These are phyloP conservation scores for Neopelma chrysocephalum DNA, from an alignment of 2,797 vertebrate species.

Conservation along the genomic window DNA sequence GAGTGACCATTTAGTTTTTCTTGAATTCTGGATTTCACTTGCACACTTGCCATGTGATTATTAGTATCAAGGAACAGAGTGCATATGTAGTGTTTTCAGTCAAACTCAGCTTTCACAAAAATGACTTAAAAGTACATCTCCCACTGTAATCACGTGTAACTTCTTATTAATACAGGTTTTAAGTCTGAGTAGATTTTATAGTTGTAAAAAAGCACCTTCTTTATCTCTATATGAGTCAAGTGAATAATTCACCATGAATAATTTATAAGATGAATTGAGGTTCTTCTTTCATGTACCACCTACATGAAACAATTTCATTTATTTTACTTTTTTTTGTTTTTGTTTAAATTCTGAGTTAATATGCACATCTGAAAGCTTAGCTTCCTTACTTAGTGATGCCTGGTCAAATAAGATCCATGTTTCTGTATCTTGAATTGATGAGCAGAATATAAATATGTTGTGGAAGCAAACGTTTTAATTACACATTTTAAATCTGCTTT, in stretches of 20 bases:
- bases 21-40: neutral
- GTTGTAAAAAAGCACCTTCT: constrained; percentile 2
- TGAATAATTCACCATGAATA: constrained; percentile 55
- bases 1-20: neutral
- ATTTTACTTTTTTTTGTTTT: neutral
- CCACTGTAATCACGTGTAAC: neutral
- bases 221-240: constrained; percentile 35
- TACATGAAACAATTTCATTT: constrained; percentile 40
- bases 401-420: neutral
- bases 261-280: constrained; percentile 38
- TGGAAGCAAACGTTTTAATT: constrained; percentile 42
- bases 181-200: constrained; percentile 32
- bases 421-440: neutral
- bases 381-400: neutral
- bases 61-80: neutral
- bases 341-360: neutral
- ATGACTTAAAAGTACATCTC: constrained; percentile 12
- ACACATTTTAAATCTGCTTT: constrained; percentile 46
- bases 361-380: neutral
- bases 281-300: constrained; percentile 36
- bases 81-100: neutral
- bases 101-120: neutral
- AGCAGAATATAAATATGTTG: constrained; percentile 20
- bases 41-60: neutral
- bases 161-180: constrained; percentile 19